A percentile compares a stretch with the other conserved stretches of the same genome.
Conservation (phyloP, 2,888 invertebrate genomes). For the Orgyia antiqua region DNA sequence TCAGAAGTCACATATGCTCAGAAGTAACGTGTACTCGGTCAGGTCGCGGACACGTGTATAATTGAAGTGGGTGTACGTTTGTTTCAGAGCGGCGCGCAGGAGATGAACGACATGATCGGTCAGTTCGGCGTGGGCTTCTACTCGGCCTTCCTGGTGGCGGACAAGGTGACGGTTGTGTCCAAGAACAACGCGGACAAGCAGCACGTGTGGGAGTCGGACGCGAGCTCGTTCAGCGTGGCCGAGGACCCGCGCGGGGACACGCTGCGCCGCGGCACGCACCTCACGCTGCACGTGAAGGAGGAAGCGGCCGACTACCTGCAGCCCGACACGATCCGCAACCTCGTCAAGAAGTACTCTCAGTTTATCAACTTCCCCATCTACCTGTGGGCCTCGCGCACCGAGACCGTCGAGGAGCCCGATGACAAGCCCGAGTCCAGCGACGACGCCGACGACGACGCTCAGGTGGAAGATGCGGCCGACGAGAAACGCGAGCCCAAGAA, state of each 20-base stretch:
- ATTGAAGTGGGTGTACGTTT: no score
- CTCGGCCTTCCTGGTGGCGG: slow-evolving; percentile 97
- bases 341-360: slow-evolving; percentile 98
- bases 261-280: slow-evolving; percentile 92
- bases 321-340: slow-evolving; percentile 90
- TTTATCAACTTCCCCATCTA: slow-evolving; percentile 99
- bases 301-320: slow-evolving; percentile 98
- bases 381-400: slow-evolving; percentile 87
- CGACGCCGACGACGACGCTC: slow-evolving; percentile 67
- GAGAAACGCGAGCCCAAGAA: slow-evolving; percentile 83
- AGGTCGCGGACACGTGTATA: no score
- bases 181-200: slow-evolving; percentile 97
- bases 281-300: slow-evolving; percentile 95
- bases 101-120: slow-evolving; percentile 98
- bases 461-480: slow-evolving; percentile 85
- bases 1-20: no score
- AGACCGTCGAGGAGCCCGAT: slow-evolving; percentile 26
- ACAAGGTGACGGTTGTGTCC: slow-evolving; percentile 95
- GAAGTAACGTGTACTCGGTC: no score
- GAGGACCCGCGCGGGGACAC: slow-evolving; percentile 97
- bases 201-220: slow-evolving; percentile 99
- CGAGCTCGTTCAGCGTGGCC: slow-evolving; percentile 90
- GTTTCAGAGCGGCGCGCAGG: slow-evolving; percentile 70
- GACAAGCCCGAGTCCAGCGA: slow-evolving; percentile 17
- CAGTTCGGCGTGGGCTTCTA: slow-evolving; percentile 99